These are phyloP conservation scores for Xylocampa areola DNA, from an alignment of 2,888 invertebrate genomes.

Conservation along the genomic window DNA sequence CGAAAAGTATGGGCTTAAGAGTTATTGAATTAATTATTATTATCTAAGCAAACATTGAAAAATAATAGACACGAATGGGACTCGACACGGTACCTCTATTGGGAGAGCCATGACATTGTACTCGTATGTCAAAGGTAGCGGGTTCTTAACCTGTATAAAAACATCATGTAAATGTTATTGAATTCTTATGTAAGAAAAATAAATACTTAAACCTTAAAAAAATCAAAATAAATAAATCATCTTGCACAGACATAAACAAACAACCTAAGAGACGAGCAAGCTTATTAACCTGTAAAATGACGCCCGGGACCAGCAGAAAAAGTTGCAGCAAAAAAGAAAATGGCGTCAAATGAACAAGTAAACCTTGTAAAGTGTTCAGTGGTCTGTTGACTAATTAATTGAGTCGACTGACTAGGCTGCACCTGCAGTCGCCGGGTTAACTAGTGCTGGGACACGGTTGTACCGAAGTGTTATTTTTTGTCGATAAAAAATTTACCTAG, in stretches of 20 bases:
- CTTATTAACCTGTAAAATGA: constrained; percentile 26
- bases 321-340: constrained; percentile 22
- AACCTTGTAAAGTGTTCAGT: constrained; percentile 58
- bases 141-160: too few relatives aligned
- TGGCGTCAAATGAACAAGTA: constrained; percentile 53
- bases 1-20: too few relatives aligned
- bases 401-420: constrained; percentile 63
- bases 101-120: too few relatives aligned
- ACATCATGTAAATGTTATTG: too few relatives aligned
- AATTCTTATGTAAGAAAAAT: too few relatives aligned
- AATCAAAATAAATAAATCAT: neutral
- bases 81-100: too few relatives aligned
- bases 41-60: too few relatives aligned
- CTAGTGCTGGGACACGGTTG: constrained; percentile 48
- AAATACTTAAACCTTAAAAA: too few relatives aligned
- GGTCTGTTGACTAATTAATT: constrained; percentile 67
- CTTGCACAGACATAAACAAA: neutral
- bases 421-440: constrained; percentile 56
- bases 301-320: constrained; percentile 13
- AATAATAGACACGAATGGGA: too few relatives aligned
- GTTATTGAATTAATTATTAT: too few relatives aligned
- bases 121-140: too few relatives aligned
- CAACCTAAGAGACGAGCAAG: constrained; percentile 2
- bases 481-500: too few relatives aligned
- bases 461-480: constrained; percentile 21